Conservation (phyloP, 2,888 invertebrate genomes). For the Exephanes ischioxanthus region DNA sequence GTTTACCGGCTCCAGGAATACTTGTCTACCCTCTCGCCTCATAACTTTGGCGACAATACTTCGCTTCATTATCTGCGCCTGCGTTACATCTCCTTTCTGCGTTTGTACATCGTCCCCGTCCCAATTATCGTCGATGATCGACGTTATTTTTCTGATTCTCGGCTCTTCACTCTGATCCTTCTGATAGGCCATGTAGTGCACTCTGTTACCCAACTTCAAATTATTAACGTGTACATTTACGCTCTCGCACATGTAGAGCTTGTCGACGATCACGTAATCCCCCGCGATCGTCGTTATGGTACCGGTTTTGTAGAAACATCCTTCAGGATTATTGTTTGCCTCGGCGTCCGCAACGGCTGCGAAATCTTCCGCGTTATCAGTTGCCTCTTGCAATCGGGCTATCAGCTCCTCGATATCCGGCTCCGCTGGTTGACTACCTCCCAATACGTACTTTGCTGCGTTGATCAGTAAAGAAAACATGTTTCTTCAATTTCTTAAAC, state of each 20-base stretch:
- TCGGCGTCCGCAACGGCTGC: constrained; percentile 30
- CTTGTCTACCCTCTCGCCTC: constrained; percentile 81
- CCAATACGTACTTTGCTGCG: constrained; percentile 69
- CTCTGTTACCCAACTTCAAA: constrained; percentile 86
- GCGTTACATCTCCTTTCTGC: constrained; percentile 82
- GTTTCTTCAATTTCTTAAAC: constrained; percentile 70
- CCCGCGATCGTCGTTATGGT: constrained; percentile 87
- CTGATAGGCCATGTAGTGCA: constrained; percentile 87
- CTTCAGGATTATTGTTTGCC: constrained; percentile 60
- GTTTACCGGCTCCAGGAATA: constrained; percentile 86
- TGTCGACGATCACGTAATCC: constrained; percentile 87
- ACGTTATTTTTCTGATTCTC: constrained; percentile 87
- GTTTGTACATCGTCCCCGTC: constrained; percentile 83
- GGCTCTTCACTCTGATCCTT: constrained; percentile 83
- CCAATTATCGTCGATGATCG: constrained; percentile 84
- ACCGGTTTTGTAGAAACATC: constrained; percentile 85
- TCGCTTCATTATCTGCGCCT: constrained; percentile 74
- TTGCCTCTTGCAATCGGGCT: constrained; percentile 68
- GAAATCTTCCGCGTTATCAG: constrained; percentile 39
- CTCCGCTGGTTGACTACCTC: constrained; percentile 38
- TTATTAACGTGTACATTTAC: constrained; percentile 80
- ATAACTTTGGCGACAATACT: constrained; percentile 84
- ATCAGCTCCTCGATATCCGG: constrained; percentile 73
- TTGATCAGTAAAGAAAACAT: constrained; percentile 86
- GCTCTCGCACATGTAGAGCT: constrained; percentile 86